Evolutionary conservation across 2,113 vertebrate species (phyloP), one percentile per base, ranked within the genome.

Genomic region (Scytalopus superciliaris): DNA sequence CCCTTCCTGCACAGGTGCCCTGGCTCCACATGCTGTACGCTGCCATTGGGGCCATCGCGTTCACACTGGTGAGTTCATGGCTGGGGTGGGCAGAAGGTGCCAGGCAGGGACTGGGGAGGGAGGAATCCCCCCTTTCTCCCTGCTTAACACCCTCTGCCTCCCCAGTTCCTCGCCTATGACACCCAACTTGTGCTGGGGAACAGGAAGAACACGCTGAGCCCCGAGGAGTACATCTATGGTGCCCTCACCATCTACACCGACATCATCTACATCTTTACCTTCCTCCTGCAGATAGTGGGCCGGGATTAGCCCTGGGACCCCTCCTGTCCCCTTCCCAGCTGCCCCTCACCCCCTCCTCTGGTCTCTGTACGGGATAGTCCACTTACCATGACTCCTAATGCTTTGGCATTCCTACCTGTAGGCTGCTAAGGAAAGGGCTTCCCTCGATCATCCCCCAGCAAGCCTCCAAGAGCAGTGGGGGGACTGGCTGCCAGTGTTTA

Each of bases 1-100:
- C 77, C 66, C 33, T 30, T 66, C 73, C 42, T 0, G 14, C 2
- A 5, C 97, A 99, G 99, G 92, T 99, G 23, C 96, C 97, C 15
- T 99, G 99, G 99, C 98, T 99, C 27, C 99, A 99, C 68, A 99
- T 99, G 99, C 91, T 99, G 53, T 99, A 99, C 1, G 99, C 99
- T 1, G 99, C 98, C 76, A 97, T 99, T 3, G 99, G 99, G 14
- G 99, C 99, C 60, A 97, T 99, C 5, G 96, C 97, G 42, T 99
- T 99, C 96, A 99, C 99, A 50, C 97, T 99, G 99, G 99, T 99
- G 96, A 99, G 99, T 96, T 78, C 37, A 44, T 0, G 0, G 53
- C 47, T 87, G 68, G 40, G 22, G 27, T 1, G 12, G 39, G 63
- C 49, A 76, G 79, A 79, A 30, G 19, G 59, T 30, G 39, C 53